Evolutionary conservation across 1,140 invertebrate species (phyloP).

Genomic region (Diabrotica virgifera): DNA sequence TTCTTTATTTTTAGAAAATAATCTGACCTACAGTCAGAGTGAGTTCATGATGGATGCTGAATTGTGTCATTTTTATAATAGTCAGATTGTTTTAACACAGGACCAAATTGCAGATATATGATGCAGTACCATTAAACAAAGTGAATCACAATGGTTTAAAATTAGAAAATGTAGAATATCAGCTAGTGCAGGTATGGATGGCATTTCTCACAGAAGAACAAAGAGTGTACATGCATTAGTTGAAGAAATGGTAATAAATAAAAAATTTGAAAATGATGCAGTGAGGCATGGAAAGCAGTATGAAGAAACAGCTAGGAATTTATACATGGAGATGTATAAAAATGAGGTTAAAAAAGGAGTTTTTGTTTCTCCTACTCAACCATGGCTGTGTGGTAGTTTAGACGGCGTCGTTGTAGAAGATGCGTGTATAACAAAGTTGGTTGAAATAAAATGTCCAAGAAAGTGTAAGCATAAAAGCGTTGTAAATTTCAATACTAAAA

Average conservation of each 20-base stretch:
- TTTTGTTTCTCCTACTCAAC: constrained; percentile 29
- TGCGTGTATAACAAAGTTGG: constrained; percentile 22
- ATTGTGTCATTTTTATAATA: background rate
- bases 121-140: background rate
- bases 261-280: background rate
- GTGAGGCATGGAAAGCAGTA: background rate
- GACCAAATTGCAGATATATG: background rate
- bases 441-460: too few species aligned
- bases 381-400: constrained; percentile 36
- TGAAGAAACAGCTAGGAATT: background rate
- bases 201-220: background rate
- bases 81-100: background rate
- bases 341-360: constrained; percentile 29
- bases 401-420: constrained; percentile 37
- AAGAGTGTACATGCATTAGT: background rate
- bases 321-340: background rate
- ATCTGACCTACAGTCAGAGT: background rate
- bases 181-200: background rate
- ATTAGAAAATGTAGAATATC: background rate
- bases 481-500: constrained; percentile 25
- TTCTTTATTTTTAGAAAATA: background rate
- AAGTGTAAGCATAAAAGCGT: constrained; percentile 38
- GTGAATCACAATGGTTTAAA: background rate
- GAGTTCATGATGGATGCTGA: too few species aligned
- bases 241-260: background rate